Percentiles rank a stretch among this genome's conserved stretches.
Evolutionary conservation across 2,888 invertebrate genomes (phyloP).

Genomic region (Caprella mutica): DNA sequence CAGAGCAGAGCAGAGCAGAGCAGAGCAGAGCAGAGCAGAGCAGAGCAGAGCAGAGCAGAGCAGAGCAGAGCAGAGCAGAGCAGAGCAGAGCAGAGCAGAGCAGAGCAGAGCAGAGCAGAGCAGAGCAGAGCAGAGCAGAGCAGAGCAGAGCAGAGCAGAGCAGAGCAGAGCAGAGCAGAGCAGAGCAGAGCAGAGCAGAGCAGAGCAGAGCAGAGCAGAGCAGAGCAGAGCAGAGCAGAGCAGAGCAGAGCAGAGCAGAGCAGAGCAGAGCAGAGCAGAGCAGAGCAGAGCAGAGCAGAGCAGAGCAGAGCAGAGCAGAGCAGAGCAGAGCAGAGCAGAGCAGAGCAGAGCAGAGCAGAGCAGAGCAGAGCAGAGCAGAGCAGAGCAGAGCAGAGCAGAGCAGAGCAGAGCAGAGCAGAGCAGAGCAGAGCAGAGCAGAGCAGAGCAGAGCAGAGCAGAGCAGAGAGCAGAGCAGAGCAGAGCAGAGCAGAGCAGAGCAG

Average conservation of each 20-base stretch:
- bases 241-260: not conserved
- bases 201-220: not conserved
- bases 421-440: not conserved
- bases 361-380: not conserved
- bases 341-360: not conserved
- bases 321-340: not conserved
- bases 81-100: not conserved
- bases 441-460: not conserved
- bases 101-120: not conserved
- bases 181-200: not conserved
- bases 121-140: not conserved
- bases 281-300: not conserved
- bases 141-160: not conserved
- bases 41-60: not conserved
- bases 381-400: not conserved
- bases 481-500: not conserved
- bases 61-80: not conserved
- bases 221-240: not conserved
- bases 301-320: not conserved
- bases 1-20: not conserved
- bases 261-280: not conserved
- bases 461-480: not conserved
- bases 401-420: not conserved
- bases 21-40: not conserved
- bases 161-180: not conserved